Base-by-base conservation (phyloP, 2,888 invertebrate genomes). In the Steinernema scapterisci region DNA sequence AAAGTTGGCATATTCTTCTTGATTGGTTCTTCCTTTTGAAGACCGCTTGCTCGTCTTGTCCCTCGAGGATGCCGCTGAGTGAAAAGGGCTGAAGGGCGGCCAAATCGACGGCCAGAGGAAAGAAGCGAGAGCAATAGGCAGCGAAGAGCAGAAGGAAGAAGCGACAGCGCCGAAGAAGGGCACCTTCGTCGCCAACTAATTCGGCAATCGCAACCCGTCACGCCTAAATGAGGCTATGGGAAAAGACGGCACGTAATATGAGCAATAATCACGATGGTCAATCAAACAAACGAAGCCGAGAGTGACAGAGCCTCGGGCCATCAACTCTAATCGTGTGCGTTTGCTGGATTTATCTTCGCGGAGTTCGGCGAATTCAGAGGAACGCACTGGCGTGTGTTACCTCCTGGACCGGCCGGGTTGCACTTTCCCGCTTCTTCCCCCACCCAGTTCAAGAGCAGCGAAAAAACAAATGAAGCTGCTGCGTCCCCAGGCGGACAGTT, bases 241-340 rank as follows among this genome's bases (percentile, higher is more conserved):
- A 63, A 63, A 63, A 63, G 63, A 63, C 63, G 63, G 63, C 63
- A 63, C 63, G 63, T 63, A 63, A 63, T 63, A 63, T 63, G 63
- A 63, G 63, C 63, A 63, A 63, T 63, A 63, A 63, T 63, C 63
- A 63, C 63, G 63, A 63, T 31, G 63, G 63, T 63, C 63, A 63
- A 63, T 63, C 63, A 63, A 63, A 63, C 63, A 63, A 63, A 63
- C 63, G 63, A 63, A 63, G 63, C 63, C 63, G 63, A 31, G 63
- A 63, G 63, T 63, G 27, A 27, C 63, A 63, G 27, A 25, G 27
- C 63, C 63, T 63, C 31, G 31, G 31, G 63, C 63, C 63, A 63
- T 63, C 63, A 63, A 25, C 63, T 25, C 31, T 63, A 63, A 63
- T 63, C 63, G 23, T 25, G 63, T 25, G 31, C 27, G 31, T 31